Conservation (phyloP, 2,113 vertebrate genomes). For the Mellivora capensis region DNA sequence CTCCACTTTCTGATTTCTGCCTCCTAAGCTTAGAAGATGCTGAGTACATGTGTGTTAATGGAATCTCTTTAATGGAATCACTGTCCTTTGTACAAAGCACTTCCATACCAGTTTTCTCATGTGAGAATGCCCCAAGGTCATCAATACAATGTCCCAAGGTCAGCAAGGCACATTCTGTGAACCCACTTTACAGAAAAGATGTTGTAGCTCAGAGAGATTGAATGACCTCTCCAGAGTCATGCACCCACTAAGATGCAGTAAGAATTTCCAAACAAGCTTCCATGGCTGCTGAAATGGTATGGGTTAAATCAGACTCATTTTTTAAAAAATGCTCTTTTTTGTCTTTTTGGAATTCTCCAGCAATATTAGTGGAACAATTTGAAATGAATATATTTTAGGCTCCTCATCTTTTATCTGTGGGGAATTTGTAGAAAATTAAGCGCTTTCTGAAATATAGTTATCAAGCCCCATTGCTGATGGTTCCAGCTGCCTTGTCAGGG, state of each 20-base stretch:
- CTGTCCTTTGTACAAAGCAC: not conserved
- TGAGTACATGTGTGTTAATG: not conserved
- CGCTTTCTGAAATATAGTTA: not conserved
- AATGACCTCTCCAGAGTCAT: not conserved
- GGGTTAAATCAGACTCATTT: not conserved
- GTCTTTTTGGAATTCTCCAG: not conserved
- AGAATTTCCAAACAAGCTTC: not conserved
- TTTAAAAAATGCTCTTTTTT: not conserved
- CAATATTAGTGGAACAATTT: not conserved
- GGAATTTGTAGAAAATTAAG: conserved; percentile 43
- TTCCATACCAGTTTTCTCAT: not conserved
- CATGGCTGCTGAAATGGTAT: not conserved
- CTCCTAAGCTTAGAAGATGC: not conserved
- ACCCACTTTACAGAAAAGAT: not conserved
- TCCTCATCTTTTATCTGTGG: conserved; percentile 14
- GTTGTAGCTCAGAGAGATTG: not conserved
- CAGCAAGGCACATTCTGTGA: not conserved
- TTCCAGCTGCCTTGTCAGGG: not conserved
- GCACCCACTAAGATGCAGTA: not conserved
- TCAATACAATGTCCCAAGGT: not conserved
- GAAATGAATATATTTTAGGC: conserved; percentile 1
- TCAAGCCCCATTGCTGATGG: not conserved
- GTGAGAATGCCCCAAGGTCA: not conserved
- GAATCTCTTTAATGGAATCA: not conserved
- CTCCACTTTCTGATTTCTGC: not conserved